phyloP scores from a whole-genome alignment of 2,797 vertebrate species.

The Macropus fuliginosus region DNA sequence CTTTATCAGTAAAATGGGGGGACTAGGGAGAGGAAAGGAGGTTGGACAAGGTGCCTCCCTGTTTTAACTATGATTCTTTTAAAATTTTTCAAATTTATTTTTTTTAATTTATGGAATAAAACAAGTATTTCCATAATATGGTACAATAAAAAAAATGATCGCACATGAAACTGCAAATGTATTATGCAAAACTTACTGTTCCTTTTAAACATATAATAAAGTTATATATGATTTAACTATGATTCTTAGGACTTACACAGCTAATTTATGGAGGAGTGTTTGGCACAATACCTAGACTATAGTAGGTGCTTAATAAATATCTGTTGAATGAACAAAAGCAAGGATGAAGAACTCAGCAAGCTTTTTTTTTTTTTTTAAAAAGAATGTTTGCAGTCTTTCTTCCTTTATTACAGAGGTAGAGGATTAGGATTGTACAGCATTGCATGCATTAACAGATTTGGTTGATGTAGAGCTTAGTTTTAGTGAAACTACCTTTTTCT shows the following conservation, averaged over 20 bases:
- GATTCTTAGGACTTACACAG: background rate
- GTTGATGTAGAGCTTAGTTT: background rate
- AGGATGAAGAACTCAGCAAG: background rate
- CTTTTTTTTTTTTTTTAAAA: background rate
- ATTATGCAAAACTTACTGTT: background rate
- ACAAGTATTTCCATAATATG: background rate
- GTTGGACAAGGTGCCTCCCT: background rate
- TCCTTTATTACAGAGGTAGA: background rate
- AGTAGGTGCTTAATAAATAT: background rate
- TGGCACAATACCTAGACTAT: background rate
- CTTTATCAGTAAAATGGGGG: background rate
- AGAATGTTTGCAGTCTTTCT: background rate
- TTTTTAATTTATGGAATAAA: too few relatives aligned
- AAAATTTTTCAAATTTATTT: too few relatives aligned
- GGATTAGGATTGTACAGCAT: background rate
- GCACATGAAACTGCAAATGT: background rate
- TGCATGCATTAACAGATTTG: background rate
- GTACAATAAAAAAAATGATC: background rate
- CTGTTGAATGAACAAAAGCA: background rate
- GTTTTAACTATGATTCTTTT: background rate
- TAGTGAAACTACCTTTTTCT: background rate
- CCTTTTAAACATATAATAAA: background rate
- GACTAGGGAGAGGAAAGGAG: background rate
- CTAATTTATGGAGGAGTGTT: background rate
- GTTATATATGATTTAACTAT: background rate